Base-by-base conservation (phyloP, 2,888 invertebrate species). In the Melieria crassipennis region DNA sequence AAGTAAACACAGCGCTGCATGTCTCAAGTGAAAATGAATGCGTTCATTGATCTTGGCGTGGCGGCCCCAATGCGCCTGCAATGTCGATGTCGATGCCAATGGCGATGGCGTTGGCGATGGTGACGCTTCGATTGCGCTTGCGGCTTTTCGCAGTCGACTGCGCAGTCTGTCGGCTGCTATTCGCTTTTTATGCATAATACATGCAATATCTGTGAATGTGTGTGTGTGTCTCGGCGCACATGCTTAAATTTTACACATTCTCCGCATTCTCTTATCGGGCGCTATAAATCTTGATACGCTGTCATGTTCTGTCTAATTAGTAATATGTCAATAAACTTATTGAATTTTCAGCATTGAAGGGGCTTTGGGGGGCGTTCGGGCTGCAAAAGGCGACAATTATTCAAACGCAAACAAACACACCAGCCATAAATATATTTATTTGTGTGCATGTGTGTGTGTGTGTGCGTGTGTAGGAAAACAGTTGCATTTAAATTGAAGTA, bases 241-340 rank as follows among this genome's bases (percentile, higher is more conserved):
- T 43, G 58, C 63, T 16, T 64, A 57, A 63, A 58, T 70, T 64
- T 63, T 64, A 69, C 62, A 56, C 62, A 57, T 61, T 62, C 43
- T 65, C 55, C 52, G 48, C 68, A 64, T 62, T 65, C 71, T 70
- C 75, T 74, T 75, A 74, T 75, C 74, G 73, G 69, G 79, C 78
- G 81, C 82, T 76, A 83, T 83, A 83, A 83, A 83, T 83, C 83
- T 84, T 84, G 82, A 84, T 81, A 83, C 77, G 80, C 83, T 83
- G 84, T 83, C 83, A 83, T 83, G 83, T 83, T 83, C 81, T 82
- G 83, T 83, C 83, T 83, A 83, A 83, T 83, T 84, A 84, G 83
- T 81, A 82, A 81, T 83, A 83, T 82, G 83, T 83, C 84, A 84
- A 84, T 83, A 84, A 83, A 83, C 82, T 84, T 82, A 81, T 70